These are phyloP conservation scores for Cisticola juncidis DNA, from an alignment of 2,113 vertebrate species.

Conservation along the genomic window DNA sequence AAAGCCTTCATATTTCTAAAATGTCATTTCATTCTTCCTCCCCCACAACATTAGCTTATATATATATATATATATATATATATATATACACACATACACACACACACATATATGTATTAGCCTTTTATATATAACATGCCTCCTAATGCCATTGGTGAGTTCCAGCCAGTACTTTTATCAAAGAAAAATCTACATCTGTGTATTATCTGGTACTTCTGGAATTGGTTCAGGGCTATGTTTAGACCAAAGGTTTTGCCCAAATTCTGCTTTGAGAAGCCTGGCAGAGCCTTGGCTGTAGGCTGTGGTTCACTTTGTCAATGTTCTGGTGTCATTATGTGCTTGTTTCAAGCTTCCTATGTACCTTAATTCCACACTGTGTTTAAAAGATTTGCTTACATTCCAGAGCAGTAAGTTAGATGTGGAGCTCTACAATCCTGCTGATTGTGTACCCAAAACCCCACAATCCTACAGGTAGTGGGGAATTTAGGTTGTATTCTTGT, in stretches of 20 bases:
- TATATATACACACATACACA: background rate
- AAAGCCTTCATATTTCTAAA: background rate
- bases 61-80: background rate
- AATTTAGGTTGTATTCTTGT: background rate
- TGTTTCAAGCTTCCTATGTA: background rate
- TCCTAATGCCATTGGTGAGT: background rate
- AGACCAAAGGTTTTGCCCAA: background rate
- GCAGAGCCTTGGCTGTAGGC: background rate
- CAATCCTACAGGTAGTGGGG: background rate
- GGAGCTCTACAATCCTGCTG: background rate
- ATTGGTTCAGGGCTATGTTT: background rate
- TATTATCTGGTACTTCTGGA: background rate
- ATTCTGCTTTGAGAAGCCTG: background rate
- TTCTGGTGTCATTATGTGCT: background rate
- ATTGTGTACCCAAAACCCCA: background rate
- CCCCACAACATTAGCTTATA: background rate
- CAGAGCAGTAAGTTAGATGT: background rate
- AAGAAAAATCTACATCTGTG: background rate
- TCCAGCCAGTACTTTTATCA: background rate
- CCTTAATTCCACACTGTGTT: background rate
- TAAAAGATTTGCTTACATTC: background rate
- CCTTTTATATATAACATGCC: background rate
- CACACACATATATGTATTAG: too few relatives aligned
- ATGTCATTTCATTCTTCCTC: background rate
- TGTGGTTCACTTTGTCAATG: background rate